Evolutionary conservation across 2,888 invertebrate genomes (phyloP), one percentile per base, ranked within the genome.

Genomic region (Tillus elongatus): DNA sequence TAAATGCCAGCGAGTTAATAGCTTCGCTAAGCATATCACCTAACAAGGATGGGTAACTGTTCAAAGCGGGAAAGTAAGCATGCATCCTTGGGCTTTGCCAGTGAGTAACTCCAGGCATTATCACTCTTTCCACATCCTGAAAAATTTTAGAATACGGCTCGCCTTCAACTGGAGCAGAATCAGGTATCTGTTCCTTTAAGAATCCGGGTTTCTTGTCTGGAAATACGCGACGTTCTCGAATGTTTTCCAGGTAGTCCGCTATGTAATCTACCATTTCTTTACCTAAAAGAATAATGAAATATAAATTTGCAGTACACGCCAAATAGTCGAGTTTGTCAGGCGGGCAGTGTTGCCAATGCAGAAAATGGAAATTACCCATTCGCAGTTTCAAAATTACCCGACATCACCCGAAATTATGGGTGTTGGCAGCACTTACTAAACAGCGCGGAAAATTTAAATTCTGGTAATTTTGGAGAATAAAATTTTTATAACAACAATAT

Each of bases 41-140:
- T 58, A 97, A 72, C 39, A 96, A 73, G 1, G 96, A 95, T 0
- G 95, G 92, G 54, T 84, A 92, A 10, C 90, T 91, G 54, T 89
- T 95, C 34, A 95, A 70, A 0, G 95, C 93, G 0, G 96, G 96
- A 67, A 95, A 96, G 62, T 96, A 96, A 0, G 93, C 96, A 61
- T 97, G 96, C 95, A 95, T 96, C 56, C 93, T 85, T 0, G 96
- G 96, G 59, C 90, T 90, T 64, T 96, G 95, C 91, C 92, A 92
- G 58, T 92, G 91, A 1, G 90, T 90, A 47, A 97, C 88, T 51
- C 97, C 97, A 0, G 97, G 96, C 91, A 98, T 93, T 38, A 98
- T 87, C 50, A 93, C 85, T 24, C 80, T 73, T 52, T 98, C 93
- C 1, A 98, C 80, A 60, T 98, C 98, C 28, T 75, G 73, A 56